Evolutionary conservation across 2,888 invertebrate genomes (phyloP).

Genomic region (Auanema freiburgensis): DNA sequence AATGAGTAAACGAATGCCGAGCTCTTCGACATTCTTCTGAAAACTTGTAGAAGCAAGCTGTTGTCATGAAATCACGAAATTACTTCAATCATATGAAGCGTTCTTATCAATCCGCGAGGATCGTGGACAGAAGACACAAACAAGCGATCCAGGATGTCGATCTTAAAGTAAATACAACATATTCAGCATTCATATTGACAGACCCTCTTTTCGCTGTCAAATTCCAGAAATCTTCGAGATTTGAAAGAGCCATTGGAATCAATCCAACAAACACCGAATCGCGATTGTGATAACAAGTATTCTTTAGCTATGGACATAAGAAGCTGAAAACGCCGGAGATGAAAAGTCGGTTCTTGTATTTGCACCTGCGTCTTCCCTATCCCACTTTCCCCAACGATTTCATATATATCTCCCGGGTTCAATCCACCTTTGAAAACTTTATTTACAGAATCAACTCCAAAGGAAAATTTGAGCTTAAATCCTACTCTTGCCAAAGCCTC

Average conservation of each 20-base stretch:
- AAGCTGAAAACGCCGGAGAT: conserved; percentile 1
- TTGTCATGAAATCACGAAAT: no score
- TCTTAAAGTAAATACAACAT: no score
- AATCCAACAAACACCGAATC: conserved; percentile 17
- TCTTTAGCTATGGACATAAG: neutral
- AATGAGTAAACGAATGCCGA: neutral
- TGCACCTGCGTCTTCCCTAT: conserved; percentile 40
- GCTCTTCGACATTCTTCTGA: neutral
- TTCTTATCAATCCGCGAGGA: no score
- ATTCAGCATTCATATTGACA: no score
- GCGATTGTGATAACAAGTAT: no score
- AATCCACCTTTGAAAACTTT: conserved; percentile 18
- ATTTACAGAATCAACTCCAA: conserved; percentile 9
- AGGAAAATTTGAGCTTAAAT: conserved; percentile 10
- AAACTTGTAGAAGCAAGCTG: neutral
- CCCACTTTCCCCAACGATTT: conserved; percentile 31
- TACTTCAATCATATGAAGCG: no score
- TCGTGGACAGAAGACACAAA: no score
- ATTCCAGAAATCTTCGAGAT: neutral
- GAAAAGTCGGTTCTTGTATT: neutral
- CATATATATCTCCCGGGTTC: conserved; percentile 27
- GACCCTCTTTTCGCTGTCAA: no score
- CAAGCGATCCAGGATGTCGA: no score
- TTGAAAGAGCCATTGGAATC: conserved; percentile 26
- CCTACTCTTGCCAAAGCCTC: conserved; percentile 28